phyloP scores from a whole-genome alignment of 2,888 invertebrate genomes.

The Acleris holmiana region DNA sequence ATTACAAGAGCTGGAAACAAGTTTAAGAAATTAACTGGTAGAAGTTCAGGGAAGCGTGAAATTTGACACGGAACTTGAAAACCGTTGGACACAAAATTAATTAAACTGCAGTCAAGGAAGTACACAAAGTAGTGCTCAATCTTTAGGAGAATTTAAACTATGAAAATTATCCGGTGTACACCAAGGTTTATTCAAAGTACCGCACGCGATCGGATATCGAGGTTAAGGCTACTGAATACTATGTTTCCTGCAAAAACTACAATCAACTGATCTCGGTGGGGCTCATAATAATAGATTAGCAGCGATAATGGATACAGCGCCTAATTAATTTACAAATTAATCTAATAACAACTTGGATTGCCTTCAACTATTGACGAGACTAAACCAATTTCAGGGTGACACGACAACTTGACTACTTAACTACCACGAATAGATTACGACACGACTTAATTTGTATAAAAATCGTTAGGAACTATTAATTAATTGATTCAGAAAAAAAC shows the following conservation, averaged over 20 bases:
- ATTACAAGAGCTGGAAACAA: too few species aligned
- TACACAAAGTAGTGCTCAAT: constrained; percentile 8
- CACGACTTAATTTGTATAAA: background rate
- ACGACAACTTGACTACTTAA: too few species aligned
- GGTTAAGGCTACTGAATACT: constrained; percentile 66
- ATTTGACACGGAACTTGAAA: background rate
- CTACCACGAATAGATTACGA: background rate
- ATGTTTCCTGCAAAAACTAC: constrained; percentile 56
- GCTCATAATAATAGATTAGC: constrained; percentile 38
- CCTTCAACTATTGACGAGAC: constrained; percentile 1
- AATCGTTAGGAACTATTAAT: too few species aligned
- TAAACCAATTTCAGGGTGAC: too few species aligned
- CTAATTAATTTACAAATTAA: constrained; percentile 16
- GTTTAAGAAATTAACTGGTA: background rate
- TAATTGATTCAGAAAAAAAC: too few species aligned
- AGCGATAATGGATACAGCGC: background rate
- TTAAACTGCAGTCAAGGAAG: constrained; percentile 13
- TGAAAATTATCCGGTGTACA: constrained; percentile 41
- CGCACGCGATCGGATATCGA: constrained; percentile 65
- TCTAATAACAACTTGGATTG: constrained; percentile 10
- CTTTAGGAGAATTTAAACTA: constrained; percentile 38
- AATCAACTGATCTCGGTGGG: constrained; percentile 38
- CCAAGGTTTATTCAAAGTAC: constrained; percentile 54
- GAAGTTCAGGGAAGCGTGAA: constrained; percentile 1
- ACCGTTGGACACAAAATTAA: background rate